phyloP scores from a whole-genome alignment of 2,113 vertebrate genomes.

The Holacanthus passer region DNA sequence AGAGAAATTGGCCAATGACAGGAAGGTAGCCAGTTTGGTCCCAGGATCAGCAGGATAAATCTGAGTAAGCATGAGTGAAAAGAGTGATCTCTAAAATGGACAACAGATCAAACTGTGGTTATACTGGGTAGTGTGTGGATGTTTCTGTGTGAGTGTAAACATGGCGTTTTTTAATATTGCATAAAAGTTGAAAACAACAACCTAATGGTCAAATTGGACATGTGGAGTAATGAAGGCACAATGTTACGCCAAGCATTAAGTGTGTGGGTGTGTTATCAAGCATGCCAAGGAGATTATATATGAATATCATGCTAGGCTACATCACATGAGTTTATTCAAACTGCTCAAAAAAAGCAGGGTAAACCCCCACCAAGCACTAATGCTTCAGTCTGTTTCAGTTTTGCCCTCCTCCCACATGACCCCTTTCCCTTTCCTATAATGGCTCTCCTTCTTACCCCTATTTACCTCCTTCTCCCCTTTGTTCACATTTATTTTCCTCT shows the following conservation, averaged over 20 bases:
- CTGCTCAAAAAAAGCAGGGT: conserved; percentile 25
- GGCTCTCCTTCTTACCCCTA: conserved; percentile 39
- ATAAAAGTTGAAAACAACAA: background rate
- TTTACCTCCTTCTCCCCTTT: conserved; percentile 29
- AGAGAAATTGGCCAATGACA: background rate
- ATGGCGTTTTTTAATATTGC: background rate
- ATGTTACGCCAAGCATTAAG: conserved; percentile 20
- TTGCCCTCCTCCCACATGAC: background rate
- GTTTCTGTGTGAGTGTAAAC: background rate
- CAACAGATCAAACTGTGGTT: background rate
- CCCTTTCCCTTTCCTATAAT: conserved; percentile 15
- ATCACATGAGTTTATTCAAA: conserved; percentile 57
- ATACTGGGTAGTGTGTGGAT: background rate
- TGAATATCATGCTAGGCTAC: conserved; percentile 43
- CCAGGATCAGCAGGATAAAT: background rate
- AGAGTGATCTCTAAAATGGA: background rate
- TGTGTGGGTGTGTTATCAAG: conserved; percentile 36
- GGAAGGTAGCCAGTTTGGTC: background rate
- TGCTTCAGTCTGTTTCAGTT: conserved; percentile 18
- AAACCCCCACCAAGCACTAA: conserved; percentile 28
- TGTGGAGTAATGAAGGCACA: conserved; percentile 30
- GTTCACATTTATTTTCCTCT: conserved; percentile 27
- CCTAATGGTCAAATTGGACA: background rate
- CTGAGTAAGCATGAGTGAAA: background rate
- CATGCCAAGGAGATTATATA: conserved; percentile 47